These are phyloP conservation scores for Scomber japonicus DNA, from an alignment of 2,113 vertebrate species.

Conservation along the genomic window DNA sequence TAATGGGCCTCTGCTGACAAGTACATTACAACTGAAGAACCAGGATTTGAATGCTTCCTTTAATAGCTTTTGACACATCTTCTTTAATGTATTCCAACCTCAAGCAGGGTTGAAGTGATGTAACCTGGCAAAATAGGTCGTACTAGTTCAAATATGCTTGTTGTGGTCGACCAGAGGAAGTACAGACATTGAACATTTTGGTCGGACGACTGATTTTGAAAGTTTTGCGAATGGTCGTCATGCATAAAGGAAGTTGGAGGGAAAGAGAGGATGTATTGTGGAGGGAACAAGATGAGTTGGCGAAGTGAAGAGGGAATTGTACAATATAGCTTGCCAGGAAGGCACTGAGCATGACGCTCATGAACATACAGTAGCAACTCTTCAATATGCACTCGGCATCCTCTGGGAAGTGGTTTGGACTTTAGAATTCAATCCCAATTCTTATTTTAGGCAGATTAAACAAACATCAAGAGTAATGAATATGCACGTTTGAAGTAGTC, in stretches of 20 bases:
- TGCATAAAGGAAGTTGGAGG: neutral
- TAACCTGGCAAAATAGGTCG: neutral
- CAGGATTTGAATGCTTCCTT: constrained; percentile 1
- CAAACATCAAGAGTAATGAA: neutral
- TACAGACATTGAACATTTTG: neutral
- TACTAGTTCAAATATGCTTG: neutral
- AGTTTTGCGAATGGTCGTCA: neutral
- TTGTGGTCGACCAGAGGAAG: constrained; percentile 6
- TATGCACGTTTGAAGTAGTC: neutral
- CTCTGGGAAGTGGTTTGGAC: constrained; percentile 12
- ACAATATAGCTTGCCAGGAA: neutral
- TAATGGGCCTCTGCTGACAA: constrained; percentile 49
- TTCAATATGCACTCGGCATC: neutral
- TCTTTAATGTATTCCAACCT: constrained; percentile 14
- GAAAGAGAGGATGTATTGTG: neutral
- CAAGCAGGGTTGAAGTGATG: neutral
- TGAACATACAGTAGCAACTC: neutral
- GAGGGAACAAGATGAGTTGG: neutral
- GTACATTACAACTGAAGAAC: constrained; percentile 26
- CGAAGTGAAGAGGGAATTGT: neutral
- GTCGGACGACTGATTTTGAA: neutral
- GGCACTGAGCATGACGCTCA: neutral
- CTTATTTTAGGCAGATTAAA: neutral
- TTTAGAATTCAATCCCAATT: neutral
- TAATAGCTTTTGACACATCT: constrained; percentile 41